Conservation (phyloP, 2,113 vertebrate genomes). For the Arenaria interpres region DNA sequence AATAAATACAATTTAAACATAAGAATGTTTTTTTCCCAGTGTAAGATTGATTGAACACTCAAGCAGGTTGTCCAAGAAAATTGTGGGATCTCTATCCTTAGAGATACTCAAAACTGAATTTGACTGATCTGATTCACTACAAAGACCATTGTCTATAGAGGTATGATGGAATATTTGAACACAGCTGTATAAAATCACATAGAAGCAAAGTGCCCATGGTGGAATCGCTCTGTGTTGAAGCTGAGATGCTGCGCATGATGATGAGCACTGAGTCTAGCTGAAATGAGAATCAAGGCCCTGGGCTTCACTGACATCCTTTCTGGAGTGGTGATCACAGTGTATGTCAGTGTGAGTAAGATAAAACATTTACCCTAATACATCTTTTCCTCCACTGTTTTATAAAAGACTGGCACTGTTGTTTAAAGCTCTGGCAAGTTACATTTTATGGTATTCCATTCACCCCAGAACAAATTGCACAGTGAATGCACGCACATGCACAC, state of each 20-base stretch:
- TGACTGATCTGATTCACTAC: not conserved
- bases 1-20: not conserved
- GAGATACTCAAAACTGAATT: not conserved
- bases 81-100: not conserved
- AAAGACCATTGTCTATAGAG: not conserved
- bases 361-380: not conserved
- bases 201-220: not conserved
- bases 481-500: not conserved
- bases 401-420: not conserved
- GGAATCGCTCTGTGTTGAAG: not conserved
- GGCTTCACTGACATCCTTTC: not conserved
- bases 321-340: not conserved
- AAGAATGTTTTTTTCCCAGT: not conserved
- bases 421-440: not conserved
- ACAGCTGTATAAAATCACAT: accelerated
- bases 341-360: not conserved
- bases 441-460: not conserved
- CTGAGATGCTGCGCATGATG: not conserved
- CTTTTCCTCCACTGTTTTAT: not conserved
- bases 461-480: not conserved
- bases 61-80: not conserved
- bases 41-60: not conserved
- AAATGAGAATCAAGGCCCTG: accelerated
- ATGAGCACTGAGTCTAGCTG: not conserved
- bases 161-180: not conserved